Base-by-base conservation (phyloP, 2,888 invertebrate species). In the Neoaliturus tenellus region DNA sequence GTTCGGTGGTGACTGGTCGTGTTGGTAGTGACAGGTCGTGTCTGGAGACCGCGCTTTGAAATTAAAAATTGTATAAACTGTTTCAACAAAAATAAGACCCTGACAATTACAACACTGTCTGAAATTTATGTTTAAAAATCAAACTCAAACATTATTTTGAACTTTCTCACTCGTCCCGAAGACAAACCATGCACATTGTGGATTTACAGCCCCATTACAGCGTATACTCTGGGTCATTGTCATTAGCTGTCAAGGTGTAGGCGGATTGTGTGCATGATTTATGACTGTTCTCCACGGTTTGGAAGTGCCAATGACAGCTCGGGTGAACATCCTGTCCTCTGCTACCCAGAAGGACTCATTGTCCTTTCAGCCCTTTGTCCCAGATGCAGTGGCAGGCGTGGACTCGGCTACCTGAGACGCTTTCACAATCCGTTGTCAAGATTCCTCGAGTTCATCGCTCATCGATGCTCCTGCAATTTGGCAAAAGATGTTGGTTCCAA, bases 341-440 rank as follows among this genome's bases (percentile, higher is more conserved):
- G 31, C 62, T 62, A 62, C 62, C 31, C 12, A 28, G 62, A 62
- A 62, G 62, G 62, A 28, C 31, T 2, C 31, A 28, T 62, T 62
- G 62, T 62, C 28, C 62, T 28, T 28, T 62, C 62, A 51, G 23
- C 31, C 62, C 62, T 62, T 62, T 62, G 28, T 28, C n/a, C n/a
- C n/a, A n/a, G 14, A 62, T 55, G 6, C 55, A 3, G 3, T 20
- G 55, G 20, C 14, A 23, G 28, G 20, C 62, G 62, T 62, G 62
- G 10, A 12, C 14, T 62, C 12, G 5, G 62, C 62, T 62, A 62
- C 62, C 62, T 62, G 62, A 25, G 28, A 28, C 12, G 62, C 62
- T 62, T 62, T 62, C 20, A 44, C 44, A 44, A 44, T 44, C 14
- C 44, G 10, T 6, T 6, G 35, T 35, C 14, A 14, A 14, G 44